A percentile compares a stretch with the other conserved stretches of the same genome.
phyloP scores from a whole-genome alignment of 2,888 invertebrate genomes.

The Nephrotoma guestfalica region DNA sequence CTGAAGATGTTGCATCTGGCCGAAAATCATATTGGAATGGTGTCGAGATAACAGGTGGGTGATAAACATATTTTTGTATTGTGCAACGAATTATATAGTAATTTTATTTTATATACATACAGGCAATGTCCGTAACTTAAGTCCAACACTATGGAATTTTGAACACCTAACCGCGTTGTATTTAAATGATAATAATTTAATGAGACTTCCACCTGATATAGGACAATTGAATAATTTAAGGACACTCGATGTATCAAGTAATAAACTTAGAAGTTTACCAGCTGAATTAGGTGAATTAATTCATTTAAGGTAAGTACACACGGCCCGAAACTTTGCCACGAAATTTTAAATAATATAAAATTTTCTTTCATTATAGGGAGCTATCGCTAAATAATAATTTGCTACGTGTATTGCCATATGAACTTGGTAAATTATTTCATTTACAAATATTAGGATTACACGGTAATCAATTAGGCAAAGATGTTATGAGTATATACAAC shows the following conservation, averaged over 20 bases:
- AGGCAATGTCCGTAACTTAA: constrained; percentile 91
- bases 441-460: constrained; percentile 82
- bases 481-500: constrained; percentile 80
- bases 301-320: constrained; percentile 56
- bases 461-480: constrained; percentile 89
- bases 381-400: constrained; percentile 88
- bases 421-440: constrained; percentile 94
- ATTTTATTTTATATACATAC: constrained; percentile 38
- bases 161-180: constrained; percentile 87
- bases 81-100: constrained; percentile 19
- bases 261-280: constrained; percentile 87
- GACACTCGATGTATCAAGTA: constrained; percentile 83
- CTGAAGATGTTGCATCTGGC: constrained; percentile 83
- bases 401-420: constrained; percentile 86
- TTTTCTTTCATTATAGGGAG: constrained; percentile 46
- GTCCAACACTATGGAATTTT: constrained; percentile 82
- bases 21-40: constrained; percentile 88
- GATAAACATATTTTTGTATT: background rate
- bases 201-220: constrained; percentile 84
- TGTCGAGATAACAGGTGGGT: constrained; percentile 64
- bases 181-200: constrained; percentile 88
- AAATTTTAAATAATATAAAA: background rate
- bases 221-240: constrained; percentile 68
- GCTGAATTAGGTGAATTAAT: constrained; percentile 94
- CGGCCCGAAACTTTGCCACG: background rate